Percentiles rank a stretch among this genome's conserved stretches.
phyloP scores from a whole-genome alignment of 2,888 invertebrate genomes.

The Euclidia mi region DNA sequence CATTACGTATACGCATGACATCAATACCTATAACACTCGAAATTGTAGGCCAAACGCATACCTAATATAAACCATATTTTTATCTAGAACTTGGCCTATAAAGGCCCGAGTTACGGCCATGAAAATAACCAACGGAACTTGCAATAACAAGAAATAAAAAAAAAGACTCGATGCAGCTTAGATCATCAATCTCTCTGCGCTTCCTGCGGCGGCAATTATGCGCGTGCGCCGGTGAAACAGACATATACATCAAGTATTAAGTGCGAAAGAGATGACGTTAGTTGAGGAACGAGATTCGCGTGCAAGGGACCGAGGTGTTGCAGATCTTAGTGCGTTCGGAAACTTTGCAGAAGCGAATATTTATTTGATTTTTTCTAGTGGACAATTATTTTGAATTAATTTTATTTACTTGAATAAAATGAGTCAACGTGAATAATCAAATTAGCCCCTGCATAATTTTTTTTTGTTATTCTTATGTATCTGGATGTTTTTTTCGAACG shows the following conservation, averaged over 20 bases:
- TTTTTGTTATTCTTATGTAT: too few relatives aligned
- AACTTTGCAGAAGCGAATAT: slow-evolving; percentile 33
- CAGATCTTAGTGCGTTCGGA: slow-evolving; percentile 63
- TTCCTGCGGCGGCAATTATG: slow-evolving; percentile 81
- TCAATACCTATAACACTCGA: not conserved
- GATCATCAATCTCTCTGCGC: slow-evolving; percentile 83
- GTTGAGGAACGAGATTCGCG: slow-evolving; percentile 53
- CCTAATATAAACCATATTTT: not conserved
- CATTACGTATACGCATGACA: not conserved
- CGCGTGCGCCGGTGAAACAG: slow-evolving; percentile 63
- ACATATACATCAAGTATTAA: slow-evolving; percentile 12
- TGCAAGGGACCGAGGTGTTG: slow-evolving; percentile 62
- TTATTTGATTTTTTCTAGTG: too few relatives aligned
- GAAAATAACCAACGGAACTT: slow-evolving; percentile 58
- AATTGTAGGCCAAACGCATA: not conserved
- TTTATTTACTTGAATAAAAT: too few relatives aligned
- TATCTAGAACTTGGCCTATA: slow-evolving; percentile 2
- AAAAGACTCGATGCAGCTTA: slow-evolving; percentile 70
- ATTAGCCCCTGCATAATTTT: too few relatives aligned
- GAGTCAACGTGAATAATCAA: too few relatives aligned
- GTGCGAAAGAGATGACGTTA: slow-evolving; percentile 52
- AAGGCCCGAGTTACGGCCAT: slow-evolving; percentile 6
- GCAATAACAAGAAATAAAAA: slow-evolving; percentile 52
- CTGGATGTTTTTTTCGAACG: not conserved
- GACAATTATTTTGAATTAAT: too few relatives aligned